Base-by-base conservation (phyloP, 2,797 vertebrate species). In the Nyctibius grandis region DNA sequence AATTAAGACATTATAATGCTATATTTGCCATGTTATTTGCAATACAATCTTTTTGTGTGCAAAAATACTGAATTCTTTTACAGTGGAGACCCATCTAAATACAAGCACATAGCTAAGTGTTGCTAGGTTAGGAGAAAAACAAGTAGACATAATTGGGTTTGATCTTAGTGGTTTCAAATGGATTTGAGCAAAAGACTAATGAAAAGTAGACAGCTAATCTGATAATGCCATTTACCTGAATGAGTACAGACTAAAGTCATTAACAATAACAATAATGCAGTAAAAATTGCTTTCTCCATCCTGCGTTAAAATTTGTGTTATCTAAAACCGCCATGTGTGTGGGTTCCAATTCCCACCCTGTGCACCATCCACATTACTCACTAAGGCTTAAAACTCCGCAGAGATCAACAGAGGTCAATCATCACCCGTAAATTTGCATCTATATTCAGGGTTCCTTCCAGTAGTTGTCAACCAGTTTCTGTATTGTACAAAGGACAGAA, bases 121-220 rank as follows among this genome's bases (percentile, higher is more conserved):
- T 88, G 23, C 61, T 64, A 67, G 23, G 36, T 16, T 65, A 81
- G 47, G 29, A 76, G 64, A 64, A 83, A 89, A 93, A 40, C 67
- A 73, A 88, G 28, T 31, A 65, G 33, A 25, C 6, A 8, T 60
- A 86, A 90, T 63, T 92, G 57, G 11, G 50, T 96, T 91, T 94
- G 59, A 69, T 91, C 53, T 65, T 57, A 67, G 36, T 89, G 31
- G 15, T 96, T 93, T 95, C 65, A 93, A 91, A 88, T 60, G 50
- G 53, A 40, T 80, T 93, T 89, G 42, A 91, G 69, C 14, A 78
- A 68, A 81, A 85, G 38, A 59, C 53, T 81, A 81, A 81, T 90
- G 89, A 88, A 93, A 81, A 92, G 31, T 75, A 79, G 85, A 86
- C 21, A 79, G 64, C 50, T 96, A 90, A 93, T 95, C 85, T 69